A percentile compares a stretch with the other conserved stretches of the same genome.
Conservation (phyloP, 1,140 invertebrate genomes). For the Trachymyrmex cornetzi region DNA sequence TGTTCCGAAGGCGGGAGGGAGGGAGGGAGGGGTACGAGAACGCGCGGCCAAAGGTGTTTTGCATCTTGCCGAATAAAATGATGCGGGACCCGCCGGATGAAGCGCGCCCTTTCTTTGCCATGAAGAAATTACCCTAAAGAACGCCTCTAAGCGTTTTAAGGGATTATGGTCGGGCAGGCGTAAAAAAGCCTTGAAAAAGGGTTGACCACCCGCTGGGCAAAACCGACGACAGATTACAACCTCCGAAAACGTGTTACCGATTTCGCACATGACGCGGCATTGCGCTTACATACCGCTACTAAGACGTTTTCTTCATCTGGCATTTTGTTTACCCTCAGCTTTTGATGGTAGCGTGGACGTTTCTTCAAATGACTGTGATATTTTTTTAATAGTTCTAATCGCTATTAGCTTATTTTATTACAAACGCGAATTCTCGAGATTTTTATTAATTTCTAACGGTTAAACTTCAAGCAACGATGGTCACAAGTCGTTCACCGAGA, state of each 20-base stretch:
- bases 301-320: neutral
- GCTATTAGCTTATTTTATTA: neutral
- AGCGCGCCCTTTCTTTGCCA: slow-evolving; percentile 56
- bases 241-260: slow-evolving; percentile 69
- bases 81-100: slow-evolving; percentile 45
- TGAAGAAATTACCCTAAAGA: slow-evolving; percentile 83
- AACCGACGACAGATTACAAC: slow-evolving; percentile 78
- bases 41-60: slow-evolving; percentile 74
- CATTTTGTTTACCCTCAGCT: neutral
- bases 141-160: slow-evolving; percentile 81
- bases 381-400: neutral
- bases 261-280: slow-evolving; percentile 20
- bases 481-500: slow-evolving; percentile 52
- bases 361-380: neutral
- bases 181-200: slow-evolving; percentile 78
- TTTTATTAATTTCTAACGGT: slow-evolving; percentile 2
- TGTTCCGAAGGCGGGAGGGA: neutral
- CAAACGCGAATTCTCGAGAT: neutral
- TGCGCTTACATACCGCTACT: neutral
- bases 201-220: slow-evolving; percentile 82
- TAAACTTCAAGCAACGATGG: neutral
- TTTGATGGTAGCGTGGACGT: neutral
- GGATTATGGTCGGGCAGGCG: slow-evolving; percentile 81
- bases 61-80: slow-evolving; percentile 73
- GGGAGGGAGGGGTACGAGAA: slow-evolving; percentile 24